These are phyloP conservation scores for Hetaerina titia DNA, from an alignment of 2,888 invertebrate genomes.

Conservation along the genomic window DNA sequence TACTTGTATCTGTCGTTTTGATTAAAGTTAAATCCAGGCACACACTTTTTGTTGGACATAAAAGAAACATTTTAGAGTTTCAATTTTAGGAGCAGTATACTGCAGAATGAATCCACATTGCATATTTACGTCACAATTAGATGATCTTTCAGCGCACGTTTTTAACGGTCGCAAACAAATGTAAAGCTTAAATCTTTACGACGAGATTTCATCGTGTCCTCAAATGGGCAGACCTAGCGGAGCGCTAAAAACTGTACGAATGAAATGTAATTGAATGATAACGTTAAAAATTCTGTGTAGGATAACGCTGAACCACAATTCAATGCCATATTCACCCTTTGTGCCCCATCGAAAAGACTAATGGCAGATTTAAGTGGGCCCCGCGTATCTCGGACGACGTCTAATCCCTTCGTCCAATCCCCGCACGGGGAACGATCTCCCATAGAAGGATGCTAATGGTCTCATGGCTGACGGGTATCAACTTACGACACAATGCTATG, in stretches of 20 bases:
- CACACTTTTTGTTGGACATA: too few relatives aligned
- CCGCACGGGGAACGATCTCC: background rate
- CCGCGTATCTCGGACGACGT: background rate
- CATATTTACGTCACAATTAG: too few relatives aligned
- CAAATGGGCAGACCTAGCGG: too few relatives aligned
- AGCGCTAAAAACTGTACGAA: background rate
- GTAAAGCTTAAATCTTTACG: too few relatives aligned
- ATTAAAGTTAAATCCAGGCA: too few relatives aligned
- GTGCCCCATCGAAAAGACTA: background rate
- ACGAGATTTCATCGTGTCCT: too few relatives aligned
- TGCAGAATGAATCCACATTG: too few relatives aligned
- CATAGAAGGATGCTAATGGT: background rate
- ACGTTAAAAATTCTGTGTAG: background rate
- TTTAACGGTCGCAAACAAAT: too few relatives aligned
- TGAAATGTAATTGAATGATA: background rate
- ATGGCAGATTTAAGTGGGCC: background rate
- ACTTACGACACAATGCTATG: background rate
- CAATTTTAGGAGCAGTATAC: too few relatives aligned
- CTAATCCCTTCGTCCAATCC: background rate
- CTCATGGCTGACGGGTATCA: background rate
- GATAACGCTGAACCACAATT: background rate
- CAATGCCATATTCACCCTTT: background rate
- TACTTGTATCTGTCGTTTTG: too few relatives aligned
- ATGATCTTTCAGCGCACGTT: too few relatives aligned
- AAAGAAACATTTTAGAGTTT: too few relatives aligned